Conservation (phyloP, 1,140 invertebrate genomes). For the Pseudobourletiella spinata region DNA sequence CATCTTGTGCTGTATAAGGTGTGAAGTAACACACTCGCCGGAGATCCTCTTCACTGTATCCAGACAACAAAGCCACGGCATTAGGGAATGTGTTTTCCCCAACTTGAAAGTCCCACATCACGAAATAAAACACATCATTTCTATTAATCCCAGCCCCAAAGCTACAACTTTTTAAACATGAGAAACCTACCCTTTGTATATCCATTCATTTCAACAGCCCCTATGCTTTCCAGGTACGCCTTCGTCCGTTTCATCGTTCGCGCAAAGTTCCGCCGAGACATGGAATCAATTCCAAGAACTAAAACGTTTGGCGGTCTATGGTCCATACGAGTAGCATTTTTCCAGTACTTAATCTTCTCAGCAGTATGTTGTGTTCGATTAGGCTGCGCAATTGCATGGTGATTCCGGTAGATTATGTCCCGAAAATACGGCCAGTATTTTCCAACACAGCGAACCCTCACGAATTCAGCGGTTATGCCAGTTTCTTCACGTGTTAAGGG, state of each 20-base stretch:
- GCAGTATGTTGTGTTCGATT: conserved; percentile 2
- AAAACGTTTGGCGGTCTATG: conserved; percentile 22
- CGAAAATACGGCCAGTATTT: conserved; percentile 22
- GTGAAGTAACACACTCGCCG: background rate
- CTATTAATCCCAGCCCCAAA: too few species aligned
- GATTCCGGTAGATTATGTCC: conserved; percentile 26
- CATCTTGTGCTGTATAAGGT: conserved; percentile 17
- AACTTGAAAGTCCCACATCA: too few species aligned
- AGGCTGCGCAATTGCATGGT: conserved; percentile 25
- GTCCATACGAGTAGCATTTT: background rate
- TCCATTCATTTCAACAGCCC: conserved; percentile 33
- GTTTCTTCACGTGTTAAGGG: conserved; percentile 2
- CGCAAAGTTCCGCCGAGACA: conserved; percentile 27
- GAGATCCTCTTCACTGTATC: background rate
- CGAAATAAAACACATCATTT: background rate
- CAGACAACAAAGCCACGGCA: conserved; percentile 17
- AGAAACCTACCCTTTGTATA: conserved; percentile 34
- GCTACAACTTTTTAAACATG: too few species aligned
- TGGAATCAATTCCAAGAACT: conserved; percentile 28
- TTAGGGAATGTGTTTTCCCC: conserved; percentile 31
- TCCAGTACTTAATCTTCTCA: conserved; percentile 26
- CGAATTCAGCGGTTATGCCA: conserved; percentile 13
- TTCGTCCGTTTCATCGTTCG: conserved; percentile 27
- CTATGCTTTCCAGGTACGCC: conserved; percentile 19
- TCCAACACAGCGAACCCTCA: conserved; percentile 22